Base-by-base conservation (phyloP, 2,797 vertebrate genomes). In the Orestias chungarensis region DNA sequence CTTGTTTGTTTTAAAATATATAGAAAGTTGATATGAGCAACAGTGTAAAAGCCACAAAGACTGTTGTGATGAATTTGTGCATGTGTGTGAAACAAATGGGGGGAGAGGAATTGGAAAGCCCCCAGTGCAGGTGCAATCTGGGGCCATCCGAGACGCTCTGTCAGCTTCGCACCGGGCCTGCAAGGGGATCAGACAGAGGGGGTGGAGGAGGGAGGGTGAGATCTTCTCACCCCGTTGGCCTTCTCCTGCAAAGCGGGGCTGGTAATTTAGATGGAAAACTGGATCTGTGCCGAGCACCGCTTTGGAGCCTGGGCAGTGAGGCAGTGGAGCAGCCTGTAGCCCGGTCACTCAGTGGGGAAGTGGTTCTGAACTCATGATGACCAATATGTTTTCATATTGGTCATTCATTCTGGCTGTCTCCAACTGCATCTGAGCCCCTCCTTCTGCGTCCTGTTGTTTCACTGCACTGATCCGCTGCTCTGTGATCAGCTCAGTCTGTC, bases 61-160 rank as follows among this genome's bases (percentile, higher is more conserved):
- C 52, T 52, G 72, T 75, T 66, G 38, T 71, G 78, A 77, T 75
- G 70, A 64, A 27, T 75, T 66, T 69, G 70, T 78, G 72, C 31
- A 52, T 72, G 75, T 76, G 78, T 82, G 73, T 71, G 69, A 78
- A 76, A 44, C 29, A 66, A 55, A 65, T 69, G 46, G 67, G 72
- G 70, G 75, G 54, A 66, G 71, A 66, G 73, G 46, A 25, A 68
- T 57, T 83, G 84, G 82, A 82, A 86, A 85, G 71, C 82, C 85
- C 81, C 82, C 62, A 14, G 73, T 70, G 87, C 91, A 93, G 92
- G 94, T 94, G 93, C 93, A 94, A 80, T 75, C 89, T 82, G 76
- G 87, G 94, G 93, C 92, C 93, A 94, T 89, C 92, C 91, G 94
- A 82, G 90, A 88, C 91, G 93, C 92, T 94, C 92, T 70, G 84